Percentiles rank a stretch among this genome's conserved stretches.
These are phyloP conservation scores for Drosophila quinaria DNA, from an alignment of 2,888 invertebrate species.

Conservation along the genomic window DNA sequence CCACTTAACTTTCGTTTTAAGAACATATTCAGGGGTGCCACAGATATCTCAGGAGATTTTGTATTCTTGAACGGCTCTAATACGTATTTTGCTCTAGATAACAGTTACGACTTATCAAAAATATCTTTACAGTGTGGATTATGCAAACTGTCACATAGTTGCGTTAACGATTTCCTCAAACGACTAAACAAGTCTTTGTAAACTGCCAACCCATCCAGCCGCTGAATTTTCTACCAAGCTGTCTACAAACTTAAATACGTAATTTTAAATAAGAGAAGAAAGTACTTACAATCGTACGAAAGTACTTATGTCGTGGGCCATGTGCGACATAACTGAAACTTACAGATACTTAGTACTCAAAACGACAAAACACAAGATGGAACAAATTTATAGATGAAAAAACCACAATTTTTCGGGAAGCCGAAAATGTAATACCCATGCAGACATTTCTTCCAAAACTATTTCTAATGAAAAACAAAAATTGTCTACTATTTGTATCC, in stretches of 20 bases:
- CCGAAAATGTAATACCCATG: conserved; percentile 13
- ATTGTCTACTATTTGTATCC: background rate
- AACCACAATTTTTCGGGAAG: conserved; percentile 13
- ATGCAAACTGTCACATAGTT: conserved; percentile 33
- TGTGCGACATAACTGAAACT: conserved; percentile 46
- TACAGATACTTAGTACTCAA: conserved; percentile 14
- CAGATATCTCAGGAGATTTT: no score
- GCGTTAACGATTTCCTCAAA: no score
- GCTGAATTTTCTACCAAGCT: conserved; percentile 35
- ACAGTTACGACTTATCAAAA: no score
- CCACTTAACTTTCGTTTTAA: no score
- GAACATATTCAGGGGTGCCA: no score
- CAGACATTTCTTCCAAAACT: conserved; percentile 6
- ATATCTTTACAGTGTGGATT: background rate
- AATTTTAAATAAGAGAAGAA: conserved; percentile 50
- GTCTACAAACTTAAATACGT: conserved; percentile 40
- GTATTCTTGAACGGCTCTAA: no score
- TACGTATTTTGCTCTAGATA: no score
- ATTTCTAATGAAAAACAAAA: background rate
- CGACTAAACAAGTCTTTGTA: conserved; percentile 5
- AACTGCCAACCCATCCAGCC: conserved; percentile 32
- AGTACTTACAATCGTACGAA: conserved; percentile 37
- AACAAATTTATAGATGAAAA: conserved; percentile 10
- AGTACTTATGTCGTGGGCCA: conserved; percentile 49
- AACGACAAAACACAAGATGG: conserved; percentile 32